These are phyloP conservation scores for Chaetops frenatus DNA, from an alignment of 2,113 vertebrate species.

Conservation along the genomic window DNA sequence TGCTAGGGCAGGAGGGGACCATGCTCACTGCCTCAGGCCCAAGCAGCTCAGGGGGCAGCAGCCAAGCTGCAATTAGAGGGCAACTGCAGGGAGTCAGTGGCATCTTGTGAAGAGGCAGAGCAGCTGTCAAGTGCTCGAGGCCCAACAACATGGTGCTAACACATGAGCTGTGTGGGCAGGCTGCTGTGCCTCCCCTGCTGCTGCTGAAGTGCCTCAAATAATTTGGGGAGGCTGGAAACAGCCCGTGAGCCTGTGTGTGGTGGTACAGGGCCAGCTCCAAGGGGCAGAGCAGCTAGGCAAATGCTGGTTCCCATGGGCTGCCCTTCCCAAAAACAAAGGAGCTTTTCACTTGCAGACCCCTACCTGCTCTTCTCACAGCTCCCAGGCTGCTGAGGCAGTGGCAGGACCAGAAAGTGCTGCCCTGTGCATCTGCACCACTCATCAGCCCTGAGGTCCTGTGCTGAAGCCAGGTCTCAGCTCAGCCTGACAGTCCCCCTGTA, in stretches of 20 bases:
- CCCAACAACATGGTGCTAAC: not conserved
- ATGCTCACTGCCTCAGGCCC: not conserved
- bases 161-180: not conserved
- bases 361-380: not conserved
- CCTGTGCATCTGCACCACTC: not conserved
- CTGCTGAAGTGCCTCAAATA: not conserved
- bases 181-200: not conserved
- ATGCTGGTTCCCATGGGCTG: not conserved
- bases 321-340: not conserved
- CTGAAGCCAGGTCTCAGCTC: not conserved
- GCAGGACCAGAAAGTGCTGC: not conserved
- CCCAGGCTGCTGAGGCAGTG: rapidly evolving
- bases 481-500: not conserved
- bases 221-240: not conserved
- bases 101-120: not conserved
- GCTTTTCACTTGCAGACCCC: not conserved
- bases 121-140: not conserved
- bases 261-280: not conserved
- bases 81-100: not conserved
- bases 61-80: not conserved
- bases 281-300: not conserved
- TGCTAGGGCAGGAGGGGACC: not conserved
- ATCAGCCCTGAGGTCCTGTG: not conserved
- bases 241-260: not conserved
- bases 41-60: not conserved